These are phyloP conservation scores for Euborellia annulipes DNA, from an alignment of 1,140 invertebrate species.

Conservation along the genomic window DNA sequence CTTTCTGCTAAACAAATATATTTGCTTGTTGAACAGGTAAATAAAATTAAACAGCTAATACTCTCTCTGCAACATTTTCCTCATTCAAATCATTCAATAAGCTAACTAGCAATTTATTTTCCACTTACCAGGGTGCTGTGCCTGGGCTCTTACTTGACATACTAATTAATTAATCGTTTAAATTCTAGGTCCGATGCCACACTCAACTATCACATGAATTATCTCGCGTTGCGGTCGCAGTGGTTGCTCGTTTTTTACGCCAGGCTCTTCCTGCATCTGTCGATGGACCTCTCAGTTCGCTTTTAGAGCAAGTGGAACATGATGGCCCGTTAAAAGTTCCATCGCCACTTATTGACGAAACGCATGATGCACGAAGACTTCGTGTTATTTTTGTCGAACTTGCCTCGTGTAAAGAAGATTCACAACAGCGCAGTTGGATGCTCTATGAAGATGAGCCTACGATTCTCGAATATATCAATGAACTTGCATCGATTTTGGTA, in stretches of 20 bases:
- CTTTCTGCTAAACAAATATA: constrained; percentile 44
- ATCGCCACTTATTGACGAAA: constrained; percentile 41
- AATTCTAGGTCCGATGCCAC: constrained; percentile 51
- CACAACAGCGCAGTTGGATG: constrained; percentile 85
- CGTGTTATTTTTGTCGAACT: constrained; percentile 64
- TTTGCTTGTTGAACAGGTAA: constrained; percentile 49
- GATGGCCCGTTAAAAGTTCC: constrained; percentile 38
- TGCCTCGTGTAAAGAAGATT: constrained; percentile 77
- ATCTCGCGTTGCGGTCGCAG: constrained; percentile 66
- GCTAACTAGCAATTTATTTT: constrained; percentile 3
- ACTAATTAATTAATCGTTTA: too few relatives aligned
- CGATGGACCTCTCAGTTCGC: constrained; percentile 1
- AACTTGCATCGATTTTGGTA: constrained; percentile 75
- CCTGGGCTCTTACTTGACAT: too few relatives aligned
- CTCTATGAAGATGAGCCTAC: constrained; percentile 79
- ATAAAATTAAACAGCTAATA: too few relatives aligned
- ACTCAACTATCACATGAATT: constrained; percentile 75
- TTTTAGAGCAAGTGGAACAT: constrained; percentile 11
- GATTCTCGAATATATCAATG: constrained; percentile 66
- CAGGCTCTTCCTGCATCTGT: constrained; percentile 11
- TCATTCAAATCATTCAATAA: constrained; percentile 2
- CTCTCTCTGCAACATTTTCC: too few relatives aligned
- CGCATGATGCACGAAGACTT: constrained; percentile 62
- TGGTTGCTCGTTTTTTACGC: constrained; percentile 39
- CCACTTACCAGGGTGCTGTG: too few relatives aligned